phyloP scores from a whole-genome alignment of 2,797 vertebrate species.

The Siniperca scherzeri region DNA sequence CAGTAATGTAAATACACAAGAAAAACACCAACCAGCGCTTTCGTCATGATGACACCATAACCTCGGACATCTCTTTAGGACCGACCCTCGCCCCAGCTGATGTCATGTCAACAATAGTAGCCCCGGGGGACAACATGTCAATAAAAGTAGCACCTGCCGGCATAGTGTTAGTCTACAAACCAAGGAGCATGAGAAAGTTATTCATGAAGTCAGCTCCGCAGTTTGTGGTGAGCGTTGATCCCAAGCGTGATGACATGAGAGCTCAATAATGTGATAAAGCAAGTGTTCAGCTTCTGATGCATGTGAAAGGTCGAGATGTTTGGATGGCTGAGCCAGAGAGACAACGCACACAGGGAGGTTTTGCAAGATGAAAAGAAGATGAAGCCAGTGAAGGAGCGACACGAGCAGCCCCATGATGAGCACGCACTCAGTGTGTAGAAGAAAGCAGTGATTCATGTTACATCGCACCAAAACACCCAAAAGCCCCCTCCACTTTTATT shows the following conservation, averaged over 20 bases:
- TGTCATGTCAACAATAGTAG: slow-evolving; percentile 64
- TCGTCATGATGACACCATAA: slow-evolving; percentile 40
- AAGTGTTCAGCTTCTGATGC: slow-evolving; percentile 16
- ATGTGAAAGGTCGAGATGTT: slow-evolving; percentile 31
- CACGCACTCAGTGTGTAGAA: slow-evolving; percentile 19
- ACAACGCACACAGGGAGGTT: neutral
- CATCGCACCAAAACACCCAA: slow-evolving; percentile 36
- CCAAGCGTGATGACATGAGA: slow-evolving; percentile 26
- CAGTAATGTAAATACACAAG: slow-evolving; percentile 15
- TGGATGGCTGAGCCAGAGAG: slow-evolving; percentile 9
- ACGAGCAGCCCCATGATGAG: slow-evolving; percentile 18
- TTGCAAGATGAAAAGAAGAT: slow-evolving; percentile 28
- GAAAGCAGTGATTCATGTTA: slow-evolving; percentile 49
- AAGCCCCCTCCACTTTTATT: slow-evolving; percentile 17
- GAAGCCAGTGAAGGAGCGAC: slow-evolving; percentile 29
- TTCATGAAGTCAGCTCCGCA: slow-evolving; percentile 23
- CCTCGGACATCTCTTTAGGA: slow-evolving; percentile 60
- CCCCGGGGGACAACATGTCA: slow-evolving; percentile 70
- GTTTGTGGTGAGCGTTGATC: slow-evolving; percentile 24
- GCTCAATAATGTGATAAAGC: neutral
- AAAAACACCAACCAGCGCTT: neutral
- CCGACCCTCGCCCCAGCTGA: slow-evolving; percentile 37
- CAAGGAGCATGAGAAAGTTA: slow-evolving; percentile 57
- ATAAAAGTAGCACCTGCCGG: slow-evolving; percentile 61
- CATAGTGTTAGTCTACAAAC: slow-evolving; percentile 72